Percentiles rank a stretch among this genome's conserved stretches.
phyloP scores from a whole-genome alignment of 2,113 vertebrate genomes.

The Apodemus sylvaticus region DNA sequence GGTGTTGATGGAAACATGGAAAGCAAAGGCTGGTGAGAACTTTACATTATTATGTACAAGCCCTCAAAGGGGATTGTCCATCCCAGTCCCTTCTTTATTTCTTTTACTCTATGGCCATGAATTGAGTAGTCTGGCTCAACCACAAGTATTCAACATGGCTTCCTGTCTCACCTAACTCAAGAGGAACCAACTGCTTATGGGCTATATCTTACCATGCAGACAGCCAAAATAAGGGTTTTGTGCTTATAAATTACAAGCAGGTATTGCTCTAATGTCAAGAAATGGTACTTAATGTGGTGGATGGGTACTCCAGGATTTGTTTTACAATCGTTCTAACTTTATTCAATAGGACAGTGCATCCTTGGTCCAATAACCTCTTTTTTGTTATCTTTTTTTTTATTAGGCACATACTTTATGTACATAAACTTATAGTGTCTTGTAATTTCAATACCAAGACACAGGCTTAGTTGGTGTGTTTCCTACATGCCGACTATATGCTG shows the following conservation, averaged over 20 bases:
- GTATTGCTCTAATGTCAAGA: background rate
- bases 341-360: background rate
- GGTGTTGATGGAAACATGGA: no score
- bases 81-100: background rate
- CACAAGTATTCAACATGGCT: fast-evolving
- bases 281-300: background rate
- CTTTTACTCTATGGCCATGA: background rate
- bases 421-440: background rate
- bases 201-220: background rate
- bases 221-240: background rate
- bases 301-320: background rate
- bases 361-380: background rate
- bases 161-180: background rate
- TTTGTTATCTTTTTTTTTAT: no score
- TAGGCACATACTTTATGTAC: no score
- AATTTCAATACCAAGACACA: background rate
- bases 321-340: background rate
- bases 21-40: no score
- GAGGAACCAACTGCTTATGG: background rate
- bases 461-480: background rate
- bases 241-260: background rate
- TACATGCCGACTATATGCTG: background rate
- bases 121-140: fast-evolving
- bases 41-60: background rate
- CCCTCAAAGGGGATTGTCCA: background rate